Evolutionary conservation across 2,888 invertebrate genomes (phyloP), one percentile per base, ranked within the genome.

Genomic region (Thera obeliscata): DNA sequence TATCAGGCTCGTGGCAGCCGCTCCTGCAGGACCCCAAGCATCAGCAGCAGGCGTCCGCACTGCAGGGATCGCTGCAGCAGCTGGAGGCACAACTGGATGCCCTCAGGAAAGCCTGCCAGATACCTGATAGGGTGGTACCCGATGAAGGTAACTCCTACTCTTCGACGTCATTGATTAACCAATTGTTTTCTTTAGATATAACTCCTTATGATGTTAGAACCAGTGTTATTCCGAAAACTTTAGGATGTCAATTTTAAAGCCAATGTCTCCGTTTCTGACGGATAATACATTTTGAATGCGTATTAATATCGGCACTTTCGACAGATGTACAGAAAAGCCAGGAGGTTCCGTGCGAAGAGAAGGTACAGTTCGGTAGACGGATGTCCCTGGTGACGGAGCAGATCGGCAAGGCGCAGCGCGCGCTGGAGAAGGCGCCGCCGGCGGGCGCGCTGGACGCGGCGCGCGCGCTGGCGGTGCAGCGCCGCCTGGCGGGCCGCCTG

Each of bases 1-100:
- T 86, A 41, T 60, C 63, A 1, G 59, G 66, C 3, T 38, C 56
- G 12, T 72, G 74, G 70, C 54, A 59, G 4, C 69, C 73, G 8
- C 56, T 74, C 4, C 59, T 61, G 3, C 66, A 74, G 3, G 64
- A 74, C 3, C 65, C 60, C 3, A 49, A 66, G n/a, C 75, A 74
- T 36, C 54, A 64, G 8, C 60, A 58, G 22, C 67, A 49, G 56
- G 74, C 48, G 56, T 52, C 2, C 56, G 64, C 61, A 1, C 64
- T 80, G 58, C 70, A 77, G 43, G 69, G 56, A 2, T 72, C 78
- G 6, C 73, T 70, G 0, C 55, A 70, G 8, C 67, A 78, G 22
- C 66, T 87, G 58, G 74, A 78, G 4, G 11, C 9, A 1, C 66
- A 64, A 6, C 59, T 74, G 49, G 67, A 70, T 0, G 50, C 50